Evolutionary conservation across 2,888 invertebrate species (phyloP).

Genomic region (Leistus spinibarbis): DNA sequence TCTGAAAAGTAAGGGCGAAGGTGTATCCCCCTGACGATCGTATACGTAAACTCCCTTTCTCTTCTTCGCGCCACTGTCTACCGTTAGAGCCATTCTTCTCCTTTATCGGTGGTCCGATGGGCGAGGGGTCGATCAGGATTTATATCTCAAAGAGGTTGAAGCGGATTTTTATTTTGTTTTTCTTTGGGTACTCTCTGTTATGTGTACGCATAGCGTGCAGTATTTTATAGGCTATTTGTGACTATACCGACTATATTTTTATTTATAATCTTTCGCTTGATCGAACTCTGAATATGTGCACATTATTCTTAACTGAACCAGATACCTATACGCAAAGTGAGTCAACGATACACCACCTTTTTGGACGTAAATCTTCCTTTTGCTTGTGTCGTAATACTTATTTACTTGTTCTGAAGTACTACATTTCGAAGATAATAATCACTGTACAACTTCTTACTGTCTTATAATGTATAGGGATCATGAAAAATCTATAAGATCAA

Average conservation of each 20-base stretch:
- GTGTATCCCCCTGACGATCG: not conserved
- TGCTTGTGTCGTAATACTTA: no score
- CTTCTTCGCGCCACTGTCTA: not conserved
- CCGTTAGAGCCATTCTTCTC: not conserved
- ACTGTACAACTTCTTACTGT: no score
- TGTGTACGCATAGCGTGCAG: not conserved
- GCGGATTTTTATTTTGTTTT: conserved; percentile 7
- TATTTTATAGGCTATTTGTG: conserved; percentile 1
- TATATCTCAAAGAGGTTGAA: conserved; percentile 10
- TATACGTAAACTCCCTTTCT: not conserved
- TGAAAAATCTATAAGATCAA: no score
- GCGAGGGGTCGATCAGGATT: conserved; percentile 8
- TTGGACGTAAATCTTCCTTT: no score
- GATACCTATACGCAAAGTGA: no score
- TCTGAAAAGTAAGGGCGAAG: not conserved
- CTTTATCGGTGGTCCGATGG: conserved; percentile 6
- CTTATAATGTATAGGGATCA: no score
- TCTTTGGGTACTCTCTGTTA: not conserved
- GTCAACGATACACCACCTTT: no score
- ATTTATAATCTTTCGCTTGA: not conserved
- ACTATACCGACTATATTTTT: not conserved
- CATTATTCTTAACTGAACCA: no score
- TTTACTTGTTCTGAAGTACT: no score
- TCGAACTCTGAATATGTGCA: not conserved
- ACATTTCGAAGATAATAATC: no score